Evolutionary conservation across 2,888 invertebrate species (phyloP).

Genomic region (Ennomos fuscantarius): DNA sequence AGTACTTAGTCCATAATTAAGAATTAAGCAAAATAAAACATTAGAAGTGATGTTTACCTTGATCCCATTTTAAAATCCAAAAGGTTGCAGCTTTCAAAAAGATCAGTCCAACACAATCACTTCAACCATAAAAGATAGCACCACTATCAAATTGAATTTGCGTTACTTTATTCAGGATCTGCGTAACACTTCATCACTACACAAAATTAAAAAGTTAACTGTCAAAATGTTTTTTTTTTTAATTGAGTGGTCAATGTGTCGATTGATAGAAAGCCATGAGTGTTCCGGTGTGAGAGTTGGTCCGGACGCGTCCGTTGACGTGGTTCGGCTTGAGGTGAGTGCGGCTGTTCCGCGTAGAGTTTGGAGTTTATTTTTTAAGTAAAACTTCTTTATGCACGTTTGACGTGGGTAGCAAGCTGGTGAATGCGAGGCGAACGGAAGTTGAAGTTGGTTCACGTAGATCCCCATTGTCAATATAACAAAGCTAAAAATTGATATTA

Average conservation of each 20-base stretch:
- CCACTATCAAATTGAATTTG: conserved; percentile 24
- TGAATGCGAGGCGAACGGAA: no score
- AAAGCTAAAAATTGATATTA: no score
- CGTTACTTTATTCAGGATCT: background rate
- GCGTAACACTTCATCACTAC: conserved; percentile 19
- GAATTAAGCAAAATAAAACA: conserved; percentile 26
- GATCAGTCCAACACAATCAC: conserved; percentile 29
- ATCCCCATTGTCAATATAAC: no score
- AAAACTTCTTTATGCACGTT: no score
- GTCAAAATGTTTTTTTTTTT: conserved; percentile 26
- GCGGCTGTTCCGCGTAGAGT: conserved; percentile 54
- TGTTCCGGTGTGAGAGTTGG: conserved; percentile 67
- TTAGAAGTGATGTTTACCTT: conserved; percentile 58
- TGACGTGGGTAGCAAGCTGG: no score
- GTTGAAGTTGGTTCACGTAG: no score
- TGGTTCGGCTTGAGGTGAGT: conserved; percentile 66
- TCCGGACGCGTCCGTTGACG: conserved; percentile 72
- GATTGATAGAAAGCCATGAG: conserved; percentile 72
- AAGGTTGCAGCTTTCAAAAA: conserved; percentile 34
- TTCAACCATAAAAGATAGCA: conserved; percentile 22
- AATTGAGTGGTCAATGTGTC: conserved; percentile 48
- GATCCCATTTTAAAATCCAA: conserved; percentile 64
- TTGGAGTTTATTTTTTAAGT: no score
- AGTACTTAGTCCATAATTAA: conserved; percentile 10
- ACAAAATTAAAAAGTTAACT: conserved; percentile 16